Evolutionary conservation across 1,140 invertebrate species (phyloP).

Genomic region (Chironomus tepperi): DNA sequence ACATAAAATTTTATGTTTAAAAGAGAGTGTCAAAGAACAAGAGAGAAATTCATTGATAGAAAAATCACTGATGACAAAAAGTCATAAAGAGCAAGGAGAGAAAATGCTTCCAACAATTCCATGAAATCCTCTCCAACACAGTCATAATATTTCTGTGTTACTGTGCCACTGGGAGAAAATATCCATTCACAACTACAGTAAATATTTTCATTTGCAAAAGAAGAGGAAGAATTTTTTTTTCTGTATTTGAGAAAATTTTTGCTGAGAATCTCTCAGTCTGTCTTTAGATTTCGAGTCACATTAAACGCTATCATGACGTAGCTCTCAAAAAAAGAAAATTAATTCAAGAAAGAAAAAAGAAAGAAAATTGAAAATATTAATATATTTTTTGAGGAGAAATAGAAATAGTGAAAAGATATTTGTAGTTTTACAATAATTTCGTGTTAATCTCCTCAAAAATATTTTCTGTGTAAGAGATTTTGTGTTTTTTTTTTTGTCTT

Average conservation of each 20-base stretch:
- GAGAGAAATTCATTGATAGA: background rate
- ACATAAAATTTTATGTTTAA: background rate
- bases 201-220: background rate
- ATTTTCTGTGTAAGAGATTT: background rate
- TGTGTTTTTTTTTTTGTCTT: too few relatives aligned
- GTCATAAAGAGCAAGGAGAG: background rate
- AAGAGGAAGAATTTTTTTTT: background rate
- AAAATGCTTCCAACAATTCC: background rate
- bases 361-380: background rate
- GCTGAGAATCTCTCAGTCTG: constrained; percentile 15
- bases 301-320: constrained; percentile 9
- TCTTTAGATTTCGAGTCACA: constrained; percentile 5
- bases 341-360: background rate
- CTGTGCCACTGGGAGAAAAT: constrained; percentile 4
- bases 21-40: background rate
- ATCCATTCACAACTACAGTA: background rate
- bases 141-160: background rate
- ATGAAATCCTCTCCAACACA: background rate
- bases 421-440: background rate
- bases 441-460: background rate
- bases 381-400: background rate
- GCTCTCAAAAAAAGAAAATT: background rate
- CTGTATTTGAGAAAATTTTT: background rate
- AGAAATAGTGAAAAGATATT: background rate
- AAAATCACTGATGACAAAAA: background rate